Conservation (phyloP, 37 sponge, comb jelly and placozoan genomes). For the Cladorhizidae sp. region DNA sequence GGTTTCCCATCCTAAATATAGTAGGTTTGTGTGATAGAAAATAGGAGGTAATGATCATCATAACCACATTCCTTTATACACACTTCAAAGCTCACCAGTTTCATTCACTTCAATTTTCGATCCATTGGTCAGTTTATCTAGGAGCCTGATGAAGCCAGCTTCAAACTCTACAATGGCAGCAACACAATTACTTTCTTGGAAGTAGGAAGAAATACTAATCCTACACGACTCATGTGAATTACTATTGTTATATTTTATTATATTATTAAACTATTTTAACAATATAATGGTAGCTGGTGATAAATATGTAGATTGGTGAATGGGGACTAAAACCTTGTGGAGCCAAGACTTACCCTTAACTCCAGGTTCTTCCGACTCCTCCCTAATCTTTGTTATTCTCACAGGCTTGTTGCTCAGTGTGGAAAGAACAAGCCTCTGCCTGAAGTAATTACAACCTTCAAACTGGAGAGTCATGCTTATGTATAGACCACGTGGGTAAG, state of each 20-base stretch:
- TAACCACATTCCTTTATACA: no score
- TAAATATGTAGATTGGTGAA: no score
- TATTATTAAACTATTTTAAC: no score
- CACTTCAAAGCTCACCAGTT: no score
- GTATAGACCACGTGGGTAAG: background rate
- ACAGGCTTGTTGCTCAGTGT: conserved; percentile 79
- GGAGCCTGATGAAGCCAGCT: conserved; percentile 84
- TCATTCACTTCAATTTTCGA: conserved; percentile 91
- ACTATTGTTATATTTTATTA: background rate
- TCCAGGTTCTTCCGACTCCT: conserved; percentile 75
- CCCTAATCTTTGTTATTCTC: conserved; percentile 72
- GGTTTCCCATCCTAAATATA: no score
- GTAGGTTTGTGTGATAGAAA: no score
- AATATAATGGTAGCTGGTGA: no score
- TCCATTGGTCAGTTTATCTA: conserved; percentile 95
- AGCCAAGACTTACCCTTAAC: conserved; percentile 48
- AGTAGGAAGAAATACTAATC: no score
- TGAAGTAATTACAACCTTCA: conserved; percentile 87
- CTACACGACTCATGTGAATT: background rate
- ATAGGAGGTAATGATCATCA: no score
- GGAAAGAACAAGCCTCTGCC: conserved; percentile 91
- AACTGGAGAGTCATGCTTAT: conserved; percentile 14
- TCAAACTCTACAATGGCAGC: conserved; percentile 72
- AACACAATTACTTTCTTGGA: background rate
- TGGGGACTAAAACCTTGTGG: no score